These are phyloP conservation scores for Sinodicranocentrus sp. DNA, from an alignment of 2,888 invertebrate species.

Conservation along the genomic window DNA sequence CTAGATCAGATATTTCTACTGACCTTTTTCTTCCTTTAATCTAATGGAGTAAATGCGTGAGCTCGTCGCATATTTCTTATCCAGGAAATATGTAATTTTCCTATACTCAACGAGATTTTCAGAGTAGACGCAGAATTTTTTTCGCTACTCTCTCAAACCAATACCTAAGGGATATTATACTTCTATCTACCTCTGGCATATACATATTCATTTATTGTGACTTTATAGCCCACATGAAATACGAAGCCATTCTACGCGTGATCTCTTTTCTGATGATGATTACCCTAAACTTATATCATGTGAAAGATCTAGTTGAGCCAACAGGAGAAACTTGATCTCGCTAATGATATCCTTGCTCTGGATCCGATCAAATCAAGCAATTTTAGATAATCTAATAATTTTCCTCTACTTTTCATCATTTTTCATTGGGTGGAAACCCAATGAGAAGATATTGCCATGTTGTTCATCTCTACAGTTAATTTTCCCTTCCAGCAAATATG, in stretches of 20 bases:
- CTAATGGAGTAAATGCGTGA: constrained; percentile 50
- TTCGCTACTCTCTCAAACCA: no score
- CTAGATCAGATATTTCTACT: no score
- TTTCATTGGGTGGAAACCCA: no score
- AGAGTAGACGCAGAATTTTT: background rate
- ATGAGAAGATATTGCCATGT: no score
- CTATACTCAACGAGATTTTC: background rate
- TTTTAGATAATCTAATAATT: constrained; percentile 55
- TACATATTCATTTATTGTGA: background rate
- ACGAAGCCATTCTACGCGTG: no score
- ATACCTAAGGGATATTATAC: background rate
- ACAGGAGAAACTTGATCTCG: constrained; percentile 35
- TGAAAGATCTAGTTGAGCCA: constrained; percentile 26
- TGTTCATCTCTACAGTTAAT: no score
- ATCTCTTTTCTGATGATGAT: constrained; percentile 15
- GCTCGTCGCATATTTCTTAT: constrained; percentile 29
- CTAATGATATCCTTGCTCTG: constrained; percentile 42
- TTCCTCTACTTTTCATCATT: constrained; percentile 12
- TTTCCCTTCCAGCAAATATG: no score
- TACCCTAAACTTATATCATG: constrained; percentile 8
- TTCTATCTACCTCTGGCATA: background rate
- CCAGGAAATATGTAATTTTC: constrained; percentile 41
- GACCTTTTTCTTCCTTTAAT: constrained; percentile 4
- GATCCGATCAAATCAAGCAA: constrained; percentile 42
- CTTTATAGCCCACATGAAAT: constrained; percentile 26